A percentile compares a stretch with the other conserved stretches of the same genome.
Evolutionary conservation across 2,797 vertebrate species (phyloP).

Genomic region (Enteromius mattozi): DNA sequence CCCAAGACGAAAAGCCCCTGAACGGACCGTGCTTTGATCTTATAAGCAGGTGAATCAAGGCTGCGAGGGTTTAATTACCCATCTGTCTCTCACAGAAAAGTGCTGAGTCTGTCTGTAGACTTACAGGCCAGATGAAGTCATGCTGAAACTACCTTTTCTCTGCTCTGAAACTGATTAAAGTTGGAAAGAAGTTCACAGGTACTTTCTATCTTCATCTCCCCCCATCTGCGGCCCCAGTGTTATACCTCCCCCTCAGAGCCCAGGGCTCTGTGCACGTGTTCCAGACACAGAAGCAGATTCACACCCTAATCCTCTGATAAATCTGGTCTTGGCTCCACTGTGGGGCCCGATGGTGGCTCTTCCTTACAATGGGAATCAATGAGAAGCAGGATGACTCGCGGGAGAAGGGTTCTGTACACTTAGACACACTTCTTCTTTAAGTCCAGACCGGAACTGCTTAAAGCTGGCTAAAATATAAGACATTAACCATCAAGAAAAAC

Average conservation of each 20-base stretch:
- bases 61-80: conserved; percentile 76
- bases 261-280: conserved; percentile 57
- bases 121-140: conserved; percentile 55
- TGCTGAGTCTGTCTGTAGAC: conserved; percentile 66
- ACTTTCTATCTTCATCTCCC: conserved; percentile 34
- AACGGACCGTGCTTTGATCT: conserved; percentile 75
- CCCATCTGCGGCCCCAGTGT: conserved; percentile 25
- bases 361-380: conserved; percentile 37
- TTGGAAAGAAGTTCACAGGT: conserved; percentile 53
- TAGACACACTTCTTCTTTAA: conserved; percentile 16
- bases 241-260: not conserved
- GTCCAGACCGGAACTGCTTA: not conserved
- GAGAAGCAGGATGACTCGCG: conserved; percentile 8
- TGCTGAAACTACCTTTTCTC: conserved; percentile 48
- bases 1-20: conserved; percentile 69
- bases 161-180: conserved; percentile 61
- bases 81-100: conserved; percentile 69
- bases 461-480: not conserved
- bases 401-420: not conserved
- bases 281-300: conserved; percentile 66
- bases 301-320: conserved; percentile 74
- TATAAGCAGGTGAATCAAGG: conserved; percentile 75
- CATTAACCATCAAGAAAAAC: not conserved
- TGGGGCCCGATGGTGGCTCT: conserved; percentile 33
- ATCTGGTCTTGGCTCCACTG: conserved; percentile 68